Evolutionary conservation across 2,797 vertebrate genomes (phyloP), one percentile per base, ranked within the genome.

Genomic region (Tamandua tetradactyla): DNA sequence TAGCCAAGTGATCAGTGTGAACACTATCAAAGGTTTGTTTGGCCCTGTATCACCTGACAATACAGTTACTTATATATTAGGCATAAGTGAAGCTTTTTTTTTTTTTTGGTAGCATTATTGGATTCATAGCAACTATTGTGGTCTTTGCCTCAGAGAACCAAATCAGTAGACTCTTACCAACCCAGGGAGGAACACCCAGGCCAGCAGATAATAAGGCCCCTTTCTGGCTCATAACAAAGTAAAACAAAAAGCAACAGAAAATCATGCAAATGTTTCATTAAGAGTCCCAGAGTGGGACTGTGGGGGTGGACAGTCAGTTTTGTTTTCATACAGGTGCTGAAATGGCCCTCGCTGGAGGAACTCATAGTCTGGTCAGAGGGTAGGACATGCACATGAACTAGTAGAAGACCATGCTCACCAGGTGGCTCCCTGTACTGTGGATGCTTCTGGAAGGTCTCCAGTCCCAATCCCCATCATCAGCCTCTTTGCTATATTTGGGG

Each of bases 21-120:
- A 94, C 42, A 17, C 30, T 61, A 18, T 35, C 87, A 37, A 91
- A 68, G 61, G 8, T 97, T 91, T 89, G 30, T 86, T 87, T 74
- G 72, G 81, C 76, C 91, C 44, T n/a, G 18, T 4, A 22, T 49
- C 17, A 75, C 93, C 5, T 37, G 42, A 52, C 81, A 61, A 68
- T 32, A 75, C 0, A 6, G 10, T 83, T 55, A 42, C 35, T 94
- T 47, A 71, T 86, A 92, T 74, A 87, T 89, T 57, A 68, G 82
- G 69, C 84, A 76, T 47, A 82, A 69, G 40, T 11, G 91, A 93
- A 35, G 57, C 11, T 68, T 61, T 18, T 32, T 76, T 52, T 52
- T 52, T 62, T 92, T 93, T 47, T 55, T 86, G 30, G 25, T 42
- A 91, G 12, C 15, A 40, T 91, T 40, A 57, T 52, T 78, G 32